Evolutionary conservation across 2,797 vertebrate genomes (phyloP), one percentile per base, ranked within the genome.

Genomic region (Varecia variegata): DNA sequence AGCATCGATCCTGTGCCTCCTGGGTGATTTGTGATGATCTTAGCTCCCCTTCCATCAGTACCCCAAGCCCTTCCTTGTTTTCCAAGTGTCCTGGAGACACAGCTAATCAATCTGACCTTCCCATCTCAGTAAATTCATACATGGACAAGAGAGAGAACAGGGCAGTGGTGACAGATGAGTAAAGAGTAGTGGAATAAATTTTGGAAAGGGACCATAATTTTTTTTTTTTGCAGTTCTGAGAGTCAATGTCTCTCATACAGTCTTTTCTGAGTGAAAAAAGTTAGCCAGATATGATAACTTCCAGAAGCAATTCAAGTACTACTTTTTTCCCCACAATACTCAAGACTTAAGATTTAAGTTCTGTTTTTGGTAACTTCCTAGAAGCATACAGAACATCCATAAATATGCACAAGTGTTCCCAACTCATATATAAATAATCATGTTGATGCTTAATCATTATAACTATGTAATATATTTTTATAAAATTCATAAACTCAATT

Each of bases 71-170:
- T n/a, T n/a, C n/a, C 73, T 83, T 62, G 90, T 84, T 93, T 88
- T 62, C 43, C 74, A 86, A 47, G 50, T 87, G 32, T 87, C 45
- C 65, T 17, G 27, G 45, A 90, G 65, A 68, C 60, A 82, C 35
- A 47, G 62, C 74, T 85, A 65, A 95, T 58, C 54, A 76, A 38
- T 73, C 27, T 58, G 74, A 12, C 68, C 54, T 76, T 27, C 23
- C 47, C 35, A 13, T 76, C 27, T 93, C 67, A 84, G 83, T 62
- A 90, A 97, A 92, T 94, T 95, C 88, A 77, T 65, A 47, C 11
- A 5, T 0, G 25, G 45, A 79, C 9, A 81, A 32, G 43, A 50
- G 62, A 85, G 54, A 52, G 43, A 73, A 62, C 38, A 90, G 67
- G 43, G 14, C n/a, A 10, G 13, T 60, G 32, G 1, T 73, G 52